Conservation (phyloP, 2,797 vertebrate genomes). For the Onychomys arenicola region DNA sequence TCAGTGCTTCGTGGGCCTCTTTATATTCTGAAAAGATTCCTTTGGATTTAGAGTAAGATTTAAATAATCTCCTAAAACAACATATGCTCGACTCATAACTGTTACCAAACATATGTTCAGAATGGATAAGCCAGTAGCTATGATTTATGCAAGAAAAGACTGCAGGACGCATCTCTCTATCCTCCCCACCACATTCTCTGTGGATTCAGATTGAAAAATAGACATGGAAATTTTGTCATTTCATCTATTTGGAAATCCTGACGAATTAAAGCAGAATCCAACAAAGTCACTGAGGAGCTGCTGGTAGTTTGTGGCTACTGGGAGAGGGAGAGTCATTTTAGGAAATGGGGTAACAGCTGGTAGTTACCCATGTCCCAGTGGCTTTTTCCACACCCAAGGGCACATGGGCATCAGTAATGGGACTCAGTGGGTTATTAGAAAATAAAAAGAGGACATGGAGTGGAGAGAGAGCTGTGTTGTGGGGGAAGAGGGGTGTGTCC, state of each 20-base stretch:
- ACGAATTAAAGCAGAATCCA: not conserved
- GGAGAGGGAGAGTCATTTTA: not conserved
- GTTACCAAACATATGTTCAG: conserved; percentile 81
- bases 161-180: conserved; percentile 35
- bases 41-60: conserved; percentile 80
- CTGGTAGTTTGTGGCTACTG: not conserved
- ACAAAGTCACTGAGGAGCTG: not conserved
- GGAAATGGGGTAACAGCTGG: not conserved
- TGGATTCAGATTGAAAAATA: conserved; percentile 51
- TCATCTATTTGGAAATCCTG: conserved; percentile 9
- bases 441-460: not conserved
- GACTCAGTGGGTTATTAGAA: not conserved
- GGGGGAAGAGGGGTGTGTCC: not conserved
- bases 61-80: conserved; percentile 84
- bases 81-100: conserved; percentile 80
- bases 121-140: conserved; percentile 72
- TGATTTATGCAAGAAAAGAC: conserved; percentile 76
- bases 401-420: not conserved
- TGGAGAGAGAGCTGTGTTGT: not conserved
- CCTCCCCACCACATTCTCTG: conserved; percentile 32
- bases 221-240: conserved; percentile 57
- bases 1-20: conserved; percentile 49
- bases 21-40: conserved; percentile 72
- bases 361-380: not conserved
- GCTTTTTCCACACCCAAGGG: too few species aligned